These are phyloP conservation scores for Drosophila hamatofila DNA, from an alignment of 2,888 invertebrate genomes.

Conservation along the genomic window DNA sequence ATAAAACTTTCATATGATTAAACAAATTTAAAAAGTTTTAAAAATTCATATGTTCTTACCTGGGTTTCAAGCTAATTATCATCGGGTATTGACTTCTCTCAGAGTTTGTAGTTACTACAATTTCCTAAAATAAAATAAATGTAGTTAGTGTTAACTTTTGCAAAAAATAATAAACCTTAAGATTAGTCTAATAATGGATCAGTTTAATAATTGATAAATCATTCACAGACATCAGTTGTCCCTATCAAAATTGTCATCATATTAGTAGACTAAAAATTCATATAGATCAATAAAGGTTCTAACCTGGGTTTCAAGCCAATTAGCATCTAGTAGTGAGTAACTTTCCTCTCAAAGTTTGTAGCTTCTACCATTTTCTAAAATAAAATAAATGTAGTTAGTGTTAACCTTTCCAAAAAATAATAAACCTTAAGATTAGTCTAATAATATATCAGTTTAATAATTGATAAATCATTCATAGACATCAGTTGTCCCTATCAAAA, in stretches of 20 bases:
- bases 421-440: background rate
- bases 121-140: too few relatives aligned
- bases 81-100: background rate
- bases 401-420: background rate
- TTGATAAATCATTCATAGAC: conserved; percentile 55
- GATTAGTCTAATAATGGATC: background rate
- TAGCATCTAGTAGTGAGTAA: too few relatives aligned
- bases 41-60: background rate
- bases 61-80: background rate
- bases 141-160: background rate
- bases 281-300: background rate
- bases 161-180: background rate
- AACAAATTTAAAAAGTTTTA: too few relatives aligned
- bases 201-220: conserved; percentile 45
- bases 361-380: background rate
- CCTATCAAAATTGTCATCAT: conserved; percentile 60
- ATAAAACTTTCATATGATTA: too few relatives aligned
- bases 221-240: conserved; percentile 58
- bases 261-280: background rate
- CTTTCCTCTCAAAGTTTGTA: background rate
- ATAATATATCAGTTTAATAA: background rate
- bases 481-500: conserved; percentile 63
- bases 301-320: background rate
- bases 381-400: background rate
- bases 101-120: too few relatives aligned